Evolutionary conservation across 2,797 vertebrate species (phyloP).

Genomic region (Cyprinodon diabolis): DNA sequence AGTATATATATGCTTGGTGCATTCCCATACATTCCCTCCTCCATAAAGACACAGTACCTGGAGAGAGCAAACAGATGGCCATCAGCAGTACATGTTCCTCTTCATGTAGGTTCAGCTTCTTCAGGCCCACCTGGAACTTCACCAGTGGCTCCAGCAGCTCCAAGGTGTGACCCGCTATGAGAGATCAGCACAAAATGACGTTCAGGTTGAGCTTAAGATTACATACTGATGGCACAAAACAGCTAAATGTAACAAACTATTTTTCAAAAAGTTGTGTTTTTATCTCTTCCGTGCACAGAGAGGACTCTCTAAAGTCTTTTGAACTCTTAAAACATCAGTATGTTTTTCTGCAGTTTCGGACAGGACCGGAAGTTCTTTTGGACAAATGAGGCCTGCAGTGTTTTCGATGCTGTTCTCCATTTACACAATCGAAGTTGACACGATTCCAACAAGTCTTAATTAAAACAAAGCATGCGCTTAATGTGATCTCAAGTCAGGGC

Average conservation of each 20-base stretch:
- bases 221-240: not conserved
- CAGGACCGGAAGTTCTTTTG: no score
- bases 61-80: conserved; percentile 97
- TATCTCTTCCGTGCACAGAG: no score
- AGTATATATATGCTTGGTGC: conserved; percentile 1
- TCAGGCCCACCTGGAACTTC: conserved; percentile 96
- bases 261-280: no score
- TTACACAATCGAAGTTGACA: no score
- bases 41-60: conserved; percentile 74
- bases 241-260: not conserved
- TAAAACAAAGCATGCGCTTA: no score
- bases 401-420: no score
- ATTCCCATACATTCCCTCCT: not conserved
- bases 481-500: no score
- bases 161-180: conserved; percentile 90
- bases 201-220: conserved; percentile 53
- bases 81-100: conserved; percentile 97
- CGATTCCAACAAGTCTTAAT: no score
- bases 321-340: no score
- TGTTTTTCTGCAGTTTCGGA: no score
- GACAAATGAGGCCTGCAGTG: no score
- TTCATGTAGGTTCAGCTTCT: conserved; percentile 94
- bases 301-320: no score
- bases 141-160: conserved; percentile 94
- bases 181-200: conserved; percentile 81